Base-by-base conservation (phyloP, 2,888 invertebrate genomes). In the Drosophila rubida region DNA sequence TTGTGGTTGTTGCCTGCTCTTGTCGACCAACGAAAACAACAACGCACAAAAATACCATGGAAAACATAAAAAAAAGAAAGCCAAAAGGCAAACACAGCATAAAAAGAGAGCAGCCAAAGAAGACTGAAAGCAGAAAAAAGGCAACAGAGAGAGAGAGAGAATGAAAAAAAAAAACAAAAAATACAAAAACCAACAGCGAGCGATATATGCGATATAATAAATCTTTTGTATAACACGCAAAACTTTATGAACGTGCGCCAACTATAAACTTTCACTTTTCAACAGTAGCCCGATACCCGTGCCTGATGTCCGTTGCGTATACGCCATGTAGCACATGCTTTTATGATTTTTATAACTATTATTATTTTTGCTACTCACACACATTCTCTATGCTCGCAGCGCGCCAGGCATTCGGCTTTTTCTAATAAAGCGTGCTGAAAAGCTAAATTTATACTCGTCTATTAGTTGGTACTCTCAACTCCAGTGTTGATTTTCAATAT, bases 241-340 rank as follows among this genome's bases (percentile, higher is more conserved):
- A 82, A 82, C 85, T 85, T 81, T 81, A 79, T 76, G 82, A 85
- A 81, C 81, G 85, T 84, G 85, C 80, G 68, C 72, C 85, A 84
- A 84, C 80, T 81, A 82, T 79, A 82, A 82, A 82, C 82, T 82
- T 82, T 82, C 82, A 73, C 83, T 82, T 85, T 85, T 77, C 68
- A 75, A 69, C 68, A 73, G 65, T 73, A 62, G 41, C 14, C 57
- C 54, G 54, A 48, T 64, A 48, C 44, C 62, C 48, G 51, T 65
- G 68, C 57, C 60, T 41, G 51, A 23, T 23, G 39, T 25, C 11
- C 58, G 58, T 82, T 79, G 78, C 80, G 81, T 78, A 80, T 80
- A 65, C 84, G 75, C 68, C 80, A 77, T 73, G 86, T 60, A 68
- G 71, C 66, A 76, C 64, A 80, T 69, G 64, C 39, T 63, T 69